Percentiles rank a stretch among this genome's conserved stretches.
Evolutionary conservation across 2,797 vertebrate genomes (phyloP).

Genomic region (Poecilia picta): DNA sequence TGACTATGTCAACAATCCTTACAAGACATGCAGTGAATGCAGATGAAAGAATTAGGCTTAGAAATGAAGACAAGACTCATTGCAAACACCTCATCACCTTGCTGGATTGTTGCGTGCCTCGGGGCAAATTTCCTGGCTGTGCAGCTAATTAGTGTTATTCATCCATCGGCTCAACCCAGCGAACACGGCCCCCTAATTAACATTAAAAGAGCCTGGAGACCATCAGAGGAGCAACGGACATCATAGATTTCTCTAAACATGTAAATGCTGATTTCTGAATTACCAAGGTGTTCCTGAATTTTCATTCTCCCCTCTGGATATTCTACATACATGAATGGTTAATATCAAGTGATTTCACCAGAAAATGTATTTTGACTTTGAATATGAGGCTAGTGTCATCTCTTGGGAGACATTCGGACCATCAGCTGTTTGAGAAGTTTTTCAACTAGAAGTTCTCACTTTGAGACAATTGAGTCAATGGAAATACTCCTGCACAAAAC

Average conservation of each 20-base stretch:
- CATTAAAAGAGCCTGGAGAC: slow-evolving; percentile 54
- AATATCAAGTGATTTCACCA: not conserved
- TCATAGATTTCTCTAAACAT: slow-evolving; percentile 20
- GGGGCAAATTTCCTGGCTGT: slow-evolving; percentile 58
- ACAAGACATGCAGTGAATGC: slow-evolving; percentile 38
- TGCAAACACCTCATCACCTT: slow-evolving; percentile 69
- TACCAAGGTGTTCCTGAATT: slow-evolving; percentile 7
- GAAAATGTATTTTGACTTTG: not conserved
- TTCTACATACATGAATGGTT: not conserved
- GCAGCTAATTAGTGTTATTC: slow-evolving; percentile 74
- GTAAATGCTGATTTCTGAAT: slow-evolving; percentile 16
- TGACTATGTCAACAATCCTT: slow-evolving; percentile 35
- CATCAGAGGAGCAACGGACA: slow-evolving; percentile 38
- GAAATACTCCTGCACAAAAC: not conserved
- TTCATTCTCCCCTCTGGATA: not conserved
- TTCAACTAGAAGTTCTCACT: not conserved
- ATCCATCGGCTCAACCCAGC: slow-evolving; percentile 65
- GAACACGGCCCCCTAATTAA: slow-evolving; percentile 63
- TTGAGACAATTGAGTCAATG: not conserved
- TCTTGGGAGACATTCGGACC: not conserved
- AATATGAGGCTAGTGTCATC: not conserved
- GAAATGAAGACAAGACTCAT: slow-evolving; percentile 49
- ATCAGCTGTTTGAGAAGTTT: not conserved
- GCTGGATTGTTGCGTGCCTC: slow-evolving; percentile 59
- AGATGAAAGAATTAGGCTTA: slow-evolving; percentile 50